Base-by-base conservation (phyloP, 2,797 vertebrate genomes). In the Meriones psammophilus region DNA sequence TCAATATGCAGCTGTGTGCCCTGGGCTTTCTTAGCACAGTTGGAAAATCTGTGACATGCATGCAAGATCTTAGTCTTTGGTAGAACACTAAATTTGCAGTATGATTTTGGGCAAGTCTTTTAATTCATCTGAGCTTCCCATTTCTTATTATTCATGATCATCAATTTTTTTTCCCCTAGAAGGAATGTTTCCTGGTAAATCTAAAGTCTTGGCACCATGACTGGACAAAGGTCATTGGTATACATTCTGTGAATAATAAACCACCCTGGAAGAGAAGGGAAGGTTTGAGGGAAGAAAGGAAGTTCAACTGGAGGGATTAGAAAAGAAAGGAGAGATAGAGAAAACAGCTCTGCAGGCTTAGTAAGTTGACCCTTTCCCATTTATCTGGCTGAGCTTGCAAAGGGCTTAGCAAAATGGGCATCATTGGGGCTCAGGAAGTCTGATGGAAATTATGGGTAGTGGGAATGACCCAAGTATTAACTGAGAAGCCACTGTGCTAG, bases 161-260 rank as follows among this genome's bases (percentile, higher is more conserved):
- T 79, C 24, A 78, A 92, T 50, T 20, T 20, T 46, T 66, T 30
- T 26, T 8, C 79, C 71, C 71, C n/a, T 2, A 92, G 83, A 76
- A n/a, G 83, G 64, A 87, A 90, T 26, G 28, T 81, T 89, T 95
- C 91, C 71, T 92, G 62, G 22, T 28, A 95, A 92, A 86, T 94
- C 50, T 88, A 85, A 96, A 60, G 69, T 97, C 56, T 97, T 95
- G 66, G 22, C 30, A 94, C 8, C n/a, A 46, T 85, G 58, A 28
- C 46, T 92, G 64, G 80, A 69, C 91, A 68, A 94, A 92, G 20
- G 20, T 91, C 90, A 62, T 92, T 96, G 88, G n/a, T 87, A 93
- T 79, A n/a, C 30, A 80, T 66, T 24, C 42, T 64, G 4, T 95
- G n/a, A 91, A 84, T 86, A 69, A 69, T 69, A 97, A 95, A 20